Percentiles rank a stretch among this genome's conserved stretches.
phyloP scores from a whole-genome alignment of 1,140 invertebrate genomes.

The Lamellibrachia luymesi region DNA sequence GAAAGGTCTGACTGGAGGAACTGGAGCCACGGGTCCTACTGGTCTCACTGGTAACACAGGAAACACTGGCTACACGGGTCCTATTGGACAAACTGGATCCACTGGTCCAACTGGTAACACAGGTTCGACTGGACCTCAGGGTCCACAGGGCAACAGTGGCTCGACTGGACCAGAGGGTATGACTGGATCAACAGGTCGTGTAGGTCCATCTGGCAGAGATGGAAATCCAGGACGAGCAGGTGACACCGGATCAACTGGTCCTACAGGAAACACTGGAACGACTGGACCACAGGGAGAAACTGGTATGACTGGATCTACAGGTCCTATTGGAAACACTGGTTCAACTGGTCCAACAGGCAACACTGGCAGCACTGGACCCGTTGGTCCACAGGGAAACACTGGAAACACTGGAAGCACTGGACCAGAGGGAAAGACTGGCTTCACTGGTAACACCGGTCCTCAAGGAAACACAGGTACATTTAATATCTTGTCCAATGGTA shows the following conservation, averaged over 20 bases:
- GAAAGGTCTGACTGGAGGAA: conserved; percentile 9
- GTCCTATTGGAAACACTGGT: conserved; percentile 20
- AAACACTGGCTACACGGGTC: conserved; percentile 15
- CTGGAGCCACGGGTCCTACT: conserved; percentile 14
- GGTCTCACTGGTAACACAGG: conserved; percentile 13
- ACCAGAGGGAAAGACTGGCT: conserved; percentile 15
- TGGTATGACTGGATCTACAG: conserved; percentile 26
- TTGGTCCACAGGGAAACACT: conserved; percentile 17
- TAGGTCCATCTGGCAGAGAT: conserved; percentile 14
- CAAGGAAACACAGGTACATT: conserved; percentile 7
- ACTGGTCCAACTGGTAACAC: conserved; percentile 18
- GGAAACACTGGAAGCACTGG: conserved; percentile 23
- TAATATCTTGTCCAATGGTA: background rate
- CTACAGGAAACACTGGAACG: conserved; percentile 19
- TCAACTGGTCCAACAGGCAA: conserved; percentile 22
- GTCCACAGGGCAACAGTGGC: conserved; percentile 14
- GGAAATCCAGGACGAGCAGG: conserved; percentile 13
- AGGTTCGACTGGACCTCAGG: conserved; percentile 17
- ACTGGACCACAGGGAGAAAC: conserved; percentile 18
- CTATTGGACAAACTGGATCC: conserved; percentile 17
- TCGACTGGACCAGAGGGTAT: conserved; percentile 9
- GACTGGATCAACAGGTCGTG: conserved; percentile 14
- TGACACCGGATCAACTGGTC: conserved; percentile 17
- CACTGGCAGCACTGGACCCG: conserved; percentile 10
- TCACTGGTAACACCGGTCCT: conserved; percentile 12